These are phyloP conservation scores for Drosophila buzzatii DNA, from an alignment of 2,888 invertebrate species.

Conservation along the genomic window DNA sequence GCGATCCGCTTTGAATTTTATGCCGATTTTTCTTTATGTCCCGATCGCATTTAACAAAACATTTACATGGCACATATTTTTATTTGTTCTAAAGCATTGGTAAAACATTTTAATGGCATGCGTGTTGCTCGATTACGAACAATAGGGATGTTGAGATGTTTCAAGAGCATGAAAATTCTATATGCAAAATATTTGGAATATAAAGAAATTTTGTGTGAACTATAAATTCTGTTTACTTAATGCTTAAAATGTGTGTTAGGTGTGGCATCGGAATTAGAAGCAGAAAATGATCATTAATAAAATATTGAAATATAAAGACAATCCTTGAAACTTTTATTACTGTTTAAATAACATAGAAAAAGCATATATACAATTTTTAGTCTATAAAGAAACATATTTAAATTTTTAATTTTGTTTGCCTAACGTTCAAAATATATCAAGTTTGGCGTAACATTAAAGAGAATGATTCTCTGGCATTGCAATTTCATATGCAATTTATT, in stretches of 20 bases:
- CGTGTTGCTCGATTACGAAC: constrained; percentile 14
- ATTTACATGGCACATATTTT: constrained; percentile 69
- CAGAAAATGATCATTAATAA: too few species aligned
- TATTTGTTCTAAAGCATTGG: constrained; percentile 13
- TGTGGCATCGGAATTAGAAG: too few species aligned
- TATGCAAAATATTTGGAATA: neutral
- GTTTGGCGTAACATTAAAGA: neutral
- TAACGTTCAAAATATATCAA: too few species aligned
- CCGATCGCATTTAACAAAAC: constrained; percentile 65
- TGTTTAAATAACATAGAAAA: neutral
- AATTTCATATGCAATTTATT: neutral
- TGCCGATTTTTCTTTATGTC: constrained; percentile 68
- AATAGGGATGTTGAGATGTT: constrained; percentile 43
- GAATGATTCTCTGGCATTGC: neutral
- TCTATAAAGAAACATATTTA: neutral
- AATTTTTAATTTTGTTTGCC: neutral
- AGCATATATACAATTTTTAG: neutral
- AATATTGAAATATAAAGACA: too few species aligned
- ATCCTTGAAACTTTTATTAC: too few species aligned
- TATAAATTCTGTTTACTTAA: too few species aligned
- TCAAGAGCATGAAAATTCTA: constrained; percentile 1
- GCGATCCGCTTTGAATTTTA: constrained; percentile 61
- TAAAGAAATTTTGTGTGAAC: neutral
- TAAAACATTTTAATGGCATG: constrained; percentile 45
- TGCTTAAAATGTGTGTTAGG: too few species aligned